Evolutionary conservation across 1,140 invertebrate species (phyloP), one percentile per base, ranked within the genome.

Genomic region (Cotesia glomerata): DNA sequence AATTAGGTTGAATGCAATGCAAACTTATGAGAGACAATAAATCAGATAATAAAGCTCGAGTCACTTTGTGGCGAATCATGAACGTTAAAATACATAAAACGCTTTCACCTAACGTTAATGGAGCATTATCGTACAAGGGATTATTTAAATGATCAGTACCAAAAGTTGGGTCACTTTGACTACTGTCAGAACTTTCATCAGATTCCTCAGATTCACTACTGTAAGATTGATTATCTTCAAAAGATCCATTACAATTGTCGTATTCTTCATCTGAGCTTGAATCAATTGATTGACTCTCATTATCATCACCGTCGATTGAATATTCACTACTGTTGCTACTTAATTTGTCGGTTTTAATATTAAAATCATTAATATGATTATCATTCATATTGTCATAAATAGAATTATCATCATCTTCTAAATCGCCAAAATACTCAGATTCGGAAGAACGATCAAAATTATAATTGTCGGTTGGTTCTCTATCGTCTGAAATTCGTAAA

Each of bases 1-100:
- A 51, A 51, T 65, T 65, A 16, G 63, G 63, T 49, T 45, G n/a
- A 9, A 51, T 14, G 45, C 63, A 65, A 39, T 65, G 63, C 5
- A 49, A 11, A 49, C 14, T 18, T 8, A 65, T 65, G 5, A 65
- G 36, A 8, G 11, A 1, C 51, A 52, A 65, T 8, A 65, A 11
- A 14, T 45, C 63, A 3, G 36, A 11, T 9, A 65, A 49, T 5
- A 13, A 18, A 8, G 45, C 63, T 8, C n/a, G 14, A 13, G 36
- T 65, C 1, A 65, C 8, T 49, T 65, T 65, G 35, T 49, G 45
- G 9, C 39, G 63, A 1, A 65, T 16, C n/a, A 26, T 49, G 3
- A 65, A 65, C 9, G 63, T 49, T 7, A 49, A n/a, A n/a, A n/a
- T n/a, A n/a, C n/a, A n/a, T n/a, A n/a, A n/a, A n/a, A n/a, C n/a